Percentiles rank a stretch among this genome's conserved stretches.
phyloP scores from a whole-genome alignment of 1,140 invertebrate genomes.

The Drosophila tsacasi region DNA sequence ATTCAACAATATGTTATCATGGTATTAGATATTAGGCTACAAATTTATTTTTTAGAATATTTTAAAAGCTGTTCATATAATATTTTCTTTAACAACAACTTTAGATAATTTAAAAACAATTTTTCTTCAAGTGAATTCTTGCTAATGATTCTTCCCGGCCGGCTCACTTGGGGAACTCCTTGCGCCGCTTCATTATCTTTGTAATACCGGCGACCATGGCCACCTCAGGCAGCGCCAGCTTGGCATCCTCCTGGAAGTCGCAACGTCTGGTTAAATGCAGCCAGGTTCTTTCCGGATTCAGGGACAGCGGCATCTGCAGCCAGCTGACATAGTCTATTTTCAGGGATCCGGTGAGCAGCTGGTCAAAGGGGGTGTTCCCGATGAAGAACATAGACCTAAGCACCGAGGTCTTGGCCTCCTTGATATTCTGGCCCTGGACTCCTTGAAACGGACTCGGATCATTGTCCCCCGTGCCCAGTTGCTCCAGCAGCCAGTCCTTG shows the following conservation, averaged over 20 bases:
- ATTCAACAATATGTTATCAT: background rate
- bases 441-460: constrained; percentile 77
- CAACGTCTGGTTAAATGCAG: constrained; percentile 86
- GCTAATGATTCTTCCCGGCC: constrained; percentile 48
- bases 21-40: background rate
- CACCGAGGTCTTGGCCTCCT: constrained; percentile 86
- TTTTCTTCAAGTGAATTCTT: constrained; percentile 8
- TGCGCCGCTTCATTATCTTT: constrained; percentile 80
- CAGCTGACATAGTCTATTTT: constrained; percentile 86
- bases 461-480: constrained; percentile 86
- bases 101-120: background rate
- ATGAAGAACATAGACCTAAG: constrained; percentile 92
- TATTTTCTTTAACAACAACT: background rate
- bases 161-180: constrained; percentile 68
- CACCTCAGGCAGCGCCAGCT: constrained; percentile 81
- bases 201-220: constrained; percentile 84
- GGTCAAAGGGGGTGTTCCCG: constrained; percentile 89
- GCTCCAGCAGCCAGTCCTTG: constrained; percentile 88
- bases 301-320: constrained; percentile 86
- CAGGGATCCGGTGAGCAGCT: constrained; percentile 87
- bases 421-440: constrained; percentile 84
- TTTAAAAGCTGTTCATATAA: background rate
- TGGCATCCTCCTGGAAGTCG: constrained; percentile 86
- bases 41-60: background rate
- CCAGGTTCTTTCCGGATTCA: constrained; percentile 86